Percentiles rank a stretch among this genome's conserved stretches.
phyloP scores from a whole-genome alignment of 2,888 invertebrate genomes.

The Sialis lutaria region DNA sequence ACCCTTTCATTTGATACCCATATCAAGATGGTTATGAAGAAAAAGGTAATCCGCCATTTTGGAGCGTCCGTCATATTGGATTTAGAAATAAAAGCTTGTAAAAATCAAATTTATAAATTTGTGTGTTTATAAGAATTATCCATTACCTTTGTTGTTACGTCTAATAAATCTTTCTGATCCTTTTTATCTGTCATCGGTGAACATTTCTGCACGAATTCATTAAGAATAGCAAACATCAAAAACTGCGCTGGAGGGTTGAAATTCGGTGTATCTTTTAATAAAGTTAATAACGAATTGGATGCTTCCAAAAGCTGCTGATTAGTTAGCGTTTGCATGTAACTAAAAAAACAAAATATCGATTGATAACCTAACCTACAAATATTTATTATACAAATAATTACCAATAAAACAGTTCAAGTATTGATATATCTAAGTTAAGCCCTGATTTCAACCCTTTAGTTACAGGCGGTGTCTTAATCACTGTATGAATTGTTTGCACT shows the following conservation, averaged over 20 bases:
- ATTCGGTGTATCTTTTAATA: slow-evolving; percentile 56
- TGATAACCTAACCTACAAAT: background rate
- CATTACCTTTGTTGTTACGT: slow-evolving; percentile 44
- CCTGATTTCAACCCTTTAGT: slow-evolving; percentile 38
- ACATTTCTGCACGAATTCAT: slow-evolving; percentile 68
- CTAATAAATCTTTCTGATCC: slow-evolving; percentile 65
- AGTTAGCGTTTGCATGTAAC: slow-evolving; percentile 47
- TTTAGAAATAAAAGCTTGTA: background rate
- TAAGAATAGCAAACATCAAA: slow-evolving; percentile 56
- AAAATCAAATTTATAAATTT: background rate
- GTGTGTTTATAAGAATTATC: background rate
- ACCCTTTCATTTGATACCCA: too few relatives aligned
- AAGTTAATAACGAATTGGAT: slow-evolving; percentile 56
- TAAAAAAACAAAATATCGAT: slow-evolving; percentile 12
- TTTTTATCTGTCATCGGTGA: slow-evolving; percentile 59
- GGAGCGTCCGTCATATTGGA: too few relatives aligned
- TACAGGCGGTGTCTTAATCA: slow-evolving; percentile 59
- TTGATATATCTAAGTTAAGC: slow-evolving; percentile 55
- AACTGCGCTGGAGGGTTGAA: slow-evolving; percentile 64
- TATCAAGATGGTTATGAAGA: too few relatives aligned
- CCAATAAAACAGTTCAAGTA: slow-evolving; percentile 66
- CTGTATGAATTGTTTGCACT: slow-evolving; percentile 64
- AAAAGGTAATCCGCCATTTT: background rate
- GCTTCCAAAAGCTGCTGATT: slow-evolving; percentile 55
- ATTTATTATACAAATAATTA: slow-evolving; percentile 12